Evolutionary conservation across 2,797 vertebrate genomes (phyloP), one percentile per base, ranked within the genome.

Genomic region (Percopsis omiscomaycus): DNA sequence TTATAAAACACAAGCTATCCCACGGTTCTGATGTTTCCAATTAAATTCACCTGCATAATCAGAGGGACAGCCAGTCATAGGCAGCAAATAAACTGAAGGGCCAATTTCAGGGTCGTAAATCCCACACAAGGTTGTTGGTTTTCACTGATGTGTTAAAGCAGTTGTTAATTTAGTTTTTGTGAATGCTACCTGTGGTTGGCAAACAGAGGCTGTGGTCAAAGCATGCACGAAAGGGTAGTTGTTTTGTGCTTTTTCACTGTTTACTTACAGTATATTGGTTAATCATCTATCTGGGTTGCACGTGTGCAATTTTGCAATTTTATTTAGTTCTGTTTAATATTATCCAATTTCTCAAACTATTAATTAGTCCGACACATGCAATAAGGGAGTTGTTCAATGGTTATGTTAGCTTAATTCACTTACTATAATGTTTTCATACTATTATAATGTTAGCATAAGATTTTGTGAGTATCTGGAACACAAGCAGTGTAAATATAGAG

Each of bases 31-130:
- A 81, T 85, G 84, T 81, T 85, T 86, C 73, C 68, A 76, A 75
- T 88, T 86, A 90, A 84, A 78, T 75, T 89, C 86, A 90, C 89
- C 91, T 89, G 88, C 66, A 71, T 86, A 89, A 90, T 89, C 84
- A 89, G 78, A 90, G 77, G 67, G 67, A 79, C 71, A 63, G 75
- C 68, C 73, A 85, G 77, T 81, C 71, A 80, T 68, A 79, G 66
- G 71, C 85, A 69, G 51, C 86, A 91, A 85, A 87, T 89, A 86
- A 89, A 87, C 82, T 47, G 51, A 77, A 65, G 68, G 77, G 80
- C 69, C 81, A 87, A 86, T 91, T 90, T 86, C 69, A 70, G 69
- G 58, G 77, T 83, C 69, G 73, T 89, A 89, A 91, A 90, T 79
- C 69, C 82, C 74, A 65, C 68, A 68, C 74, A 77, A 69, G 72